These are phyloP conservation scores for Protosalanx chinensis DNA, from an alignment of 2,797 vertebrate species.

Conservation along the genomic window DNA sequence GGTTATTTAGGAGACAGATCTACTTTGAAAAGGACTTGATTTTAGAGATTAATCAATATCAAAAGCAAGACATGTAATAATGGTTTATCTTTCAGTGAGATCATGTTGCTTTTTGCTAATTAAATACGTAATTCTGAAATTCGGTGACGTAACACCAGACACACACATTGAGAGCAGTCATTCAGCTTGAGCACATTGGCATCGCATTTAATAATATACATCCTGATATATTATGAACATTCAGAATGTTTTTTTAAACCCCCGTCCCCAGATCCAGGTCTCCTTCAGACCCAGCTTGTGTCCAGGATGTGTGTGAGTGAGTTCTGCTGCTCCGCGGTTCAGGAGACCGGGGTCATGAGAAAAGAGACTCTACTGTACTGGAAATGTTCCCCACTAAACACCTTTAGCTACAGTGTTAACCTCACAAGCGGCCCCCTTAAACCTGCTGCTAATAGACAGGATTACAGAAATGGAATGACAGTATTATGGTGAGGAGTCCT, in stretches of 20 bases:
- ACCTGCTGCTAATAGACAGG: slow-evolving; percentile 75
- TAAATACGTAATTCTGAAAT: too few species aligned
- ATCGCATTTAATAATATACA: too few species aligned
- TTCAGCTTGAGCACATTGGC: too few species aligned
- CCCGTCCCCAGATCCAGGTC: too few species aligned
- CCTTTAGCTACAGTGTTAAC: slow-evolving; percentile 57
- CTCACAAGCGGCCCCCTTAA: slow-evolving; percentile 63
- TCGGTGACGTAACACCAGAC: too few species aligned
- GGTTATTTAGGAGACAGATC: slow-evolving; percentile 21
- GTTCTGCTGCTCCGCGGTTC: background rate
- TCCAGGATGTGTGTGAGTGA: too few species aligned
- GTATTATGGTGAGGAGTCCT: slow-evolving; percentile 70
- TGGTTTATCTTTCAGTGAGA: too few species aligned
- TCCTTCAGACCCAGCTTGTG: too few species aligned
- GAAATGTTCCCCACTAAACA: slow-evolving; percentile 35
- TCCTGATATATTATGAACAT: too few species aligned
- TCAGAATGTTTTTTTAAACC: too few species aligned
- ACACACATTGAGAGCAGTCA: too few species aligned
- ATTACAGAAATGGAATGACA: slow-evolving; percentile 76
- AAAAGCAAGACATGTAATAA: background rate
- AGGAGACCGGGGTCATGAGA: slow-evolving; percentile 4
- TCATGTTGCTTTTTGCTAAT: too few species aligned
- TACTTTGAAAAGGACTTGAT: background rate
- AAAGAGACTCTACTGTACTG: slow-evolving; percentile 12
- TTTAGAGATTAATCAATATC: background rate